Conservation (phyloP, 92 coral and sea anemone species). For the Anthopleura xanthogrammica region DNA sequence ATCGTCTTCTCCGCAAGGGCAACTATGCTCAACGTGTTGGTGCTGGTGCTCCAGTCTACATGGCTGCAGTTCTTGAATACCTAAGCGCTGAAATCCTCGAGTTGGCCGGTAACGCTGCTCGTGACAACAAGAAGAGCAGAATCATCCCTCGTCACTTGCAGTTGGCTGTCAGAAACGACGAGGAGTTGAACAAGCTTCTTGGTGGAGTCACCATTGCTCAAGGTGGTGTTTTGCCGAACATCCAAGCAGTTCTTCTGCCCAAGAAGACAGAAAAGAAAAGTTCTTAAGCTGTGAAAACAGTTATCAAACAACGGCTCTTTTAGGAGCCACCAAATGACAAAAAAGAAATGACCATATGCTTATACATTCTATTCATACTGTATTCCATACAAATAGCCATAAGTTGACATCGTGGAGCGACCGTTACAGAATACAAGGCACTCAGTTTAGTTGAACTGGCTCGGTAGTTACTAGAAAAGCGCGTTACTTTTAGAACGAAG, state of each 20-base stretch:
- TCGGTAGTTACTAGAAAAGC: too few species aligned
- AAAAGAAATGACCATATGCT: too few species aligned
- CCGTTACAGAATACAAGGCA: too few species aligned
- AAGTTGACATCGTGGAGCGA: too few species aligned
- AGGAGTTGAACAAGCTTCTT: slow-evolving; percentile 57
- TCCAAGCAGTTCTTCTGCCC: slow-evolving; percentile 64
- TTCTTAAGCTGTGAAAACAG: too few species aligned
- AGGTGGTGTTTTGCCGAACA: slow-evolving; percentile 65
- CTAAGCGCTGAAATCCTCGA: slow-evolving; percentile 62
- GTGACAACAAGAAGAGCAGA: slow-evolving; percentile 51
- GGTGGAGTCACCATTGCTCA: slow-evolving; percentile 51
- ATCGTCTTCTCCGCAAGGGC: slow-evolving; percentile 57
- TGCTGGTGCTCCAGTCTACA: slow-evolving; percentile 72
- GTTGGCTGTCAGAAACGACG: slow-evolving; percentile 43
- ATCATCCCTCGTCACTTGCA: slow-evolving; percentile 47
- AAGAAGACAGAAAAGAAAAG: slow-evolving; percentile 48
- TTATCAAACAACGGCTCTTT: too few species aligned
- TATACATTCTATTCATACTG: too few species aligned
- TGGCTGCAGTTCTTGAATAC: slow-evolving; percentile 59
- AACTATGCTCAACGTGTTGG: slow-evolving; percentile 71
- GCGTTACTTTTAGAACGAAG: too few species aligned
- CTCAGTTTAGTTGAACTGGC: too few species aligned
- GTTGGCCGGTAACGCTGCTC: slow-evolving; percentile 60
- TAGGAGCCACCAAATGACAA: too few species aligned
- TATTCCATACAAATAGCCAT: too few species aligned